Evolutionary conservation across 2,888 invertebrate genomes (phyloP), one percentile per base, ranked within the genome.

Genomic region (Abscondita cerata): DNA sequence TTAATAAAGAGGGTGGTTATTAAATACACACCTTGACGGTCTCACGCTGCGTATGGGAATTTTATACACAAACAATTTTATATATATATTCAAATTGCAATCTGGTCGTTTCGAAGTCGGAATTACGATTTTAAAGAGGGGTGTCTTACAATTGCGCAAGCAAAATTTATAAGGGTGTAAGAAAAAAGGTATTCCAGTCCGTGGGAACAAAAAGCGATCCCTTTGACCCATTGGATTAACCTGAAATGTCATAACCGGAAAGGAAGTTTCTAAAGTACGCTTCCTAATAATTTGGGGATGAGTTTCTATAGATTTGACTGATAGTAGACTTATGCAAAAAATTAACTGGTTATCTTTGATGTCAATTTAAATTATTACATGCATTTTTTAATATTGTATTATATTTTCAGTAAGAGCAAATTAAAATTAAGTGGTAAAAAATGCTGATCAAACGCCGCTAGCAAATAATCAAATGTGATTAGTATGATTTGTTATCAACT

Each of bases 41-140:
- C 67, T 67, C 69, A 66, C 69, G 67, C 68, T 67, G 67, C 44
- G 63, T 62, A 69, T 69, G 69, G 66, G 69, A 69, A 69, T 68
- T 67, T 62, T 53, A 40, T 57, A 51, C 53, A 20, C 41, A 48
- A 19, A 59, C 36, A 53, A 52, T 52, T 56, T 60, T 52, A 51
- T 46, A 38, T n/a, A n/a, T 62, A 47, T 41, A 57, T 53, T 41
- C 31, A 53, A 13, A 58, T 48, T 31, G 57, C 54, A 62, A 62
- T 56, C 62, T 47, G 51, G 46, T 12, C 46, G 52, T 50, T 62
- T 62, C 58, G 58, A 62, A 58, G 62, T 62, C 62, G 62, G 46
- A 62, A 62, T 61, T 41, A 34, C 52, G 38, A 33, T 48, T 62
- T 34, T 50, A 52, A 41, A 58, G 19, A 56, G 54, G 59, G 62